phyloP scores from a whole-genome alignment of 2,888 invertebrate genomes.

The Euphydryas editha region DNA sequence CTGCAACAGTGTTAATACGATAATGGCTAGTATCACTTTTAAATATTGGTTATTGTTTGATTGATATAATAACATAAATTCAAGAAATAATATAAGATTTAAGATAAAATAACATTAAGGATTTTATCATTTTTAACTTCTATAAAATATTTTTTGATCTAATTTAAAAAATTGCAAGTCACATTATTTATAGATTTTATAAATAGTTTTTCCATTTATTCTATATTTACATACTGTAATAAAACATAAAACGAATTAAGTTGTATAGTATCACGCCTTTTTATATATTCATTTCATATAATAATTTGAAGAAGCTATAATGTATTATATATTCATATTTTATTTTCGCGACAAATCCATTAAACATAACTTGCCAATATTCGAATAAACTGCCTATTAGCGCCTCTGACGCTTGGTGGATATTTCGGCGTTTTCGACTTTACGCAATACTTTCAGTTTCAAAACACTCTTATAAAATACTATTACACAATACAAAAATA shows the following conservation, averaged over 20 bases:
- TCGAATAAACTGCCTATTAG: conserved; percentile 57
- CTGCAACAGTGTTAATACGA: not conserved
- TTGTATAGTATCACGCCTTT: too few relatives aligned
- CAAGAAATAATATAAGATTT: too few relatives aligned
- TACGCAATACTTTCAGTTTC: conserved; percentile 55
- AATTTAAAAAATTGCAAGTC: too few relatives aligned
- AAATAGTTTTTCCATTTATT: too few relatives aligned
- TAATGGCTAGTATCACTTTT: not conserved
- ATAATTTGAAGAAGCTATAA: not conserved
- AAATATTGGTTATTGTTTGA: too few relatives aligned
- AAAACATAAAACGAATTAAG: too few relatives aligned
- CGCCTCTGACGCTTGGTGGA: conserved; percentile 51
- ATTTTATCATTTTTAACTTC: not conserved
- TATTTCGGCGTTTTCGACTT: conserved; percentile 36
- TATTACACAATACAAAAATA: conserved; percentile 22
- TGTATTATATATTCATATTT: conserved; percentile 12
- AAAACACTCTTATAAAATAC: conserved; percentile 52
- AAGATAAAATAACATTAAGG: too few relatives aligned
- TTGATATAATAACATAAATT: too few relatives aligned
- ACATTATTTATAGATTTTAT: too few relatives aligned
- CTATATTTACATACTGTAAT: too few relatives aligned
- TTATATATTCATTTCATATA: too few relatives aligned
- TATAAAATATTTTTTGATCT: not conserved
- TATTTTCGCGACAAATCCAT: conserved; percentile 23
- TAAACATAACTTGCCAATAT: conserved; percentile 39